A percentile compares a stretch with the other conserved stretches of the same genome.
Evolutionary conservation across 2,113 vertebrate genomes (phyloP).

Genomic region (Typhlomys cinereus): DNA sequence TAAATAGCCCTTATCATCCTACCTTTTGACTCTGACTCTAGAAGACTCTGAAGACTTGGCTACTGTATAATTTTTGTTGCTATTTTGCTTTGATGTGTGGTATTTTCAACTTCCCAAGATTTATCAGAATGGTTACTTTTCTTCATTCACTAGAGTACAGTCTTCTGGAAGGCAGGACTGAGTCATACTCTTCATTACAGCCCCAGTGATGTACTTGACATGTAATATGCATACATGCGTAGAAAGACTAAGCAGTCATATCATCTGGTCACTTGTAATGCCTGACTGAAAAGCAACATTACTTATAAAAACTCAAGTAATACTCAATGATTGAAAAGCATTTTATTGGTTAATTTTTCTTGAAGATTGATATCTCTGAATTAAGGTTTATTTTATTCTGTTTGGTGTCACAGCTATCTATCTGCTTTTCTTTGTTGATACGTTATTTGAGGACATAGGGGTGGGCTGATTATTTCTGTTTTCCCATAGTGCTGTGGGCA

Average conservation of each 20-base stretch:
- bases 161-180: background rate
- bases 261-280: background rate
- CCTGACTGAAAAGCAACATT: conserved; percentile 32
- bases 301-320: conserved; percentile 26
- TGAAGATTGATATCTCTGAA: conserved; percentile 24
- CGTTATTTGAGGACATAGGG: background rate
- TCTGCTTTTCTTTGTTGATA: conserved; percentile 34
- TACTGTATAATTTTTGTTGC: background rate
- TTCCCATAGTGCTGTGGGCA: background rate
- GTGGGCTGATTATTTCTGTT: background rate
- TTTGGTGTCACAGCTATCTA: background rate
- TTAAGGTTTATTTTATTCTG: conserved; percentile 20
- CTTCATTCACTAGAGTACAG: background rate
- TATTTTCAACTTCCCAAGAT: background rate
- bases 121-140: background rate
- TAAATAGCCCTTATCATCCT: background rate
- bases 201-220: background rate
- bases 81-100: background rate
- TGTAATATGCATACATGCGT: background rate
- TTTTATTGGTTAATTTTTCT: background rate
- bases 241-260: conserved; percentile 21
- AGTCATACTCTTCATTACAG: background rate
- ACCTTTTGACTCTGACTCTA: background rate
- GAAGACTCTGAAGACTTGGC: background rate
- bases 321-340: background rate